phyloP scores from a whole-genome alignment of 2,113 vertebrate genomes.

The Pongo pygmaeus region DNA sequence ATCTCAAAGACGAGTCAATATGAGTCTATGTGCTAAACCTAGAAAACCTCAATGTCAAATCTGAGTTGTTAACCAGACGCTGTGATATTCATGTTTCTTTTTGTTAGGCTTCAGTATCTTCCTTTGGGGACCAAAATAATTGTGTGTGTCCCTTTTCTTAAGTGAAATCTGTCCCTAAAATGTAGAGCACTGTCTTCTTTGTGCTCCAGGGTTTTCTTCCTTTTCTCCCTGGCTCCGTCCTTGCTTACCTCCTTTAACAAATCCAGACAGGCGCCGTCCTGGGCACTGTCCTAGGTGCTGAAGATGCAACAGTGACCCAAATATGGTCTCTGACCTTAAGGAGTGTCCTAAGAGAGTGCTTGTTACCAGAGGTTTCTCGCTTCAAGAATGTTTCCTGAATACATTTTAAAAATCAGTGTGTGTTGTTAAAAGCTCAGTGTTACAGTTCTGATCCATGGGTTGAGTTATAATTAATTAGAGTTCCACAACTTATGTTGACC shows the following conservation, averaged over 20 bases:
- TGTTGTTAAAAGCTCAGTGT: neutral
- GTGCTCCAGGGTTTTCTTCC: neutral
- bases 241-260: neutral
- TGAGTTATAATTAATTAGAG: neutral
- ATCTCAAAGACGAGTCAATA: neutral
- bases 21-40: neutral
- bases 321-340: too few relatives aligned
- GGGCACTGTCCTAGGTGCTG: neutral
- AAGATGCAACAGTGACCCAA: accelerated
- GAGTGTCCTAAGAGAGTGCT: neutral
- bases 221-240: neutral
- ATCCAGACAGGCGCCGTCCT: neutral
- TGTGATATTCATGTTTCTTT: neutral
- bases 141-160: neutral
- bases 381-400: neutral
- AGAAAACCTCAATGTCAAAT: neutral
- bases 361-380: neutral
- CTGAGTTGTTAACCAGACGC: neutral
- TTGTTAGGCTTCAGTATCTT: neutral
- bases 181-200: neutral
- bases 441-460: neutral
- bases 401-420: neutral
- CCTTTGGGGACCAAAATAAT: neutral
- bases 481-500: neutral
- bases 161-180: neutral